A percentile compares a stretch with the other conserved stretches of the same genome.
phyloP scores from a whole-genome alignment of 2,113 vertebrate genomes.

The Sisor rabdophorus region DNA sequence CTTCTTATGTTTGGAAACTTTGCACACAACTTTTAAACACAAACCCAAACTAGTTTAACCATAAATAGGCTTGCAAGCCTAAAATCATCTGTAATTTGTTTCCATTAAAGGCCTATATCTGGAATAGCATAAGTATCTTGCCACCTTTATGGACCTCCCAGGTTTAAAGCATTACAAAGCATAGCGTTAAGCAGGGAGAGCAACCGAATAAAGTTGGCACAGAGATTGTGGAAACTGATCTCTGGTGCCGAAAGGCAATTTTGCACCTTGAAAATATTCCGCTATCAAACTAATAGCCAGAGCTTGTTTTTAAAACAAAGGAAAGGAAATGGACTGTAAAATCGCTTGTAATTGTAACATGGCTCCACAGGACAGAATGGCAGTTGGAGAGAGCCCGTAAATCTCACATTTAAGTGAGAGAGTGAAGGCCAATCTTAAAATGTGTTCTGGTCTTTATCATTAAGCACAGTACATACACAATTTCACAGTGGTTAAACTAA shows the following conservation, averaged over 20 bases:
- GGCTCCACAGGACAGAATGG: conserved; percentile 67
- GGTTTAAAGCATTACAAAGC: conserved; percentile 26
- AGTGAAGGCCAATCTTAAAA: conserved; percentile 58
- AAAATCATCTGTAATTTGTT: conserved; percentile 39
- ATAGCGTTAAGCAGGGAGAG: conserved; percentile 20
- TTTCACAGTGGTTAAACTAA: conserved; percentile 72
- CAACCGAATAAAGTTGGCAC: conserved; percentile 30
- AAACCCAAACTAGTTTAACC: conserved; percentile 21
- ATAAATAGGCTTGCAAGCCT: conserved; percentile 30
- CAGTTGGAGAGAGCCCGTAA: conserved; percentile 41
- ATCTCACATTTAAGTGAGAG: conserved; percentile 51
- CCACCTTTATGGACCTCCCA: conserved; percentile 45
- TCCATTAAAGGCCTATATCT: conserved; percentile 36
- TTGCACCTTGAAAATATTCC: conserved; percentile 59
- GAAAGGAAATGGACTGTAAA: conserved; percentile 79
- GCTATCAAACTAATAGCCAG: conserved; percentile 61
- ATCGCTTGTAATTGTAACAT: conserved; percentile 81
- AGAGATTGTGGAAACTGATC: conserved; percentile 35
- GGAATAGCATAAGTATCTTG: conserved; percentile 35
- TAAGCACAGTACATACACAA: conserved; percentile 63
- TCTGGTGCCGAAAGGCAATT: conserved; percentile 53
- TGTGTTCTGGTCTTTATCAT: conserved; percentile 58
- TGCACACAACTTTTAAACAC: conserved; percentile 17
- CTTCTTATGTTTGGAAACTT: not conserved
- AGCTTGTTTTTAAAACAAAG: conserved; percentile 72